phyloP scores from a whole-genome alignment of 2,888 invertebrate genomes.

The Sarcophaga caerulescens region DNA sequence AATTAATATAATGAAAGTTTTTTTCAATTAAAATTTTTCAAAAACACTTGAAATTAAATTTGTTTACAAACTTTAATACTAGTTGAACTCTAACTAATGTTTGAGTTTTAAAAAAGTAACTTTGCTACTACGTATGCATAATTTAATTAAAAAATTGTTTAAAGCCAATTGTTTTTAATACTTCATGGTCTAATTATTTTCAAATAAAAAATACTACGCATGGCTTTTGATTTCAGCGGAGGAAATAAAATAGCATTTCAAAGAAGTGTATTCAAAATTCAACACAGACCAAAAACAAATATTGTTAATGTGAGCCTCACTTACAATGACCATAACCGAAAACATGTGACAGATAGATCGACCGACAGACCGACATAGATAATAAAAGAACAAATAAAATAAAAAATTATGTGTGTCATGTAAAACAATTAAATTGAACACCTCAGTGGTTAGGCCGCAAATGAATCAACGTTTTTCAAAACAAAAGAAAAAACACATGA shows the following conservation, averaged over 20 bases:
- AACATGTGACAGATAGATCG: no score
- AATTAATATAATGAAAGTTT: no score
- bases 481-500: conserved; percentile 28
- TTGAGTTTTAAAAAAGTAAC: no score
- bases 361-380: no score
- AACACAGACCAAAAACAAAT: conserved; percentile 11
- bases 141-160: not conserved
- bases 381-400: not conserved
- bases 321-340: no score
- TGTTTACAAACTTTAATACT: no score
- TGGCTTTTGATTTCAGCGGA: not conserved
- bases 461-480: not conserved
- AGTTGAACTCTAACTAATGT: no score
- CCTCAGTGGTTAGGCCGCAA: not conserved
- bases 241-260: not conserved
- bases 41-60: no score
- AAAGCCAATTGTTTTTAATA: not conserved
- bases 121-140: no score
- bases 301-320: not conserved
- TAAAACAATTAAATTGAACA: conserved; percentile 45
- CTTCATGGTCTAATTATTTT: conserved; percentile 47
- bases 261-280: not conserved
- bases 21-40: no score
- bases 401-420: conserved; percentile 34
- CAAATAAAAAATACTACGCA: not conserved